Percentiles rank a stretch among this genome's conserved stretches.
Conservation (phyloP, 2,888 invertebrate genomes). For the Oscheius onirici region DNA sequence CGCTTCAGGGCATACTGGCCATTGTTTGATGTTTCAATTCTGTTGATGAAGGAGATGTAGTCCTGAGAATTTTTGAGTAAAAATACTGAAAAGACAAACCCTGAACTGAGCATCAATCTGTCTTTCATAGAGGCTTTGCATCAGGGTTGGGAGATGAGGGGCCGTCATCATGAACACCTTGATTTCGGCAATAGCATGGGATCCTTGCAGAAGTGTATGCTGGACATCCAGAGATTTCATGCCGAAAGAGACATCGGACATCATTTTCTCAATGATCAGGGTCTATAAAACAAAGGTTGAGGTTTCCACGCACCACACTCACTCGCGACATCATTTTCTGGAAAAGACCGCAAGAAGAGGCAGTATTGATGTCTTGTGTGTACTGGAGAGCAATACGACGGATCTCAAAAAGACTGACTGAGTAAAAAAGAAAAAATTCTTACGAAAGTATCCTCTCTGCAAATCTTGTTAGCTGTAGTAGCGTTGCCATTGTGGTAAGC, state of each 20-base stretch:
- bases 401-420: not conserved
- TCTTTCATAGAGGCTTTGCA: not conserved
- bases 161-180: constrained; percentile 9
- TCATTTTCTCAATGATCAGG: constrained; percentile 4
- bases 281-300: not conserved
- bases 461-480: not conserved
- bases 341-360: not conserved
- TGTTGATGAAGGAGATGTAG: constrained; percentile 3
- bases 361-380: constrained; percentile 10
- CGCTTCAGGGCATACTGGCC: not conserved
- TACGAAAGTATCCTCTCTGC: not conserved
- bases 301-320: not conserved
- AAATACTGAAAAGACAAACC: not conserved
- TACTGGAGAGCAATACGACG: constrained; percentile 1
- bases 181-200: not conserved
- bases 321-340: not conserved
- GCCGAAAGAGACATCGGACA: constrained; percentile 1
- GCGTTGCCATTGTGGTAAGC: not conserved
- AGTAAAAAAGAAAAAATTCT: not conserved
- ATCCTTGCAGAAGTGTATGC: not conserved
- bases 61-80: not conserved
- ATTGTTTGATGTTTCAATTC: not conserved
- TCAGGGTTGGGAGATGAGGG: constrained; percentile 1
- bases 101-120: not conserved
- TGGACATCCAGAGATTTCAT: not conserved